Percentiles rank a stretch among this genome's conserved stretches.
Evolutionary conservation across 2,888 invertebrate genomes (phyloP).

Genomic region (Darwinula stevensoni): DNA sequence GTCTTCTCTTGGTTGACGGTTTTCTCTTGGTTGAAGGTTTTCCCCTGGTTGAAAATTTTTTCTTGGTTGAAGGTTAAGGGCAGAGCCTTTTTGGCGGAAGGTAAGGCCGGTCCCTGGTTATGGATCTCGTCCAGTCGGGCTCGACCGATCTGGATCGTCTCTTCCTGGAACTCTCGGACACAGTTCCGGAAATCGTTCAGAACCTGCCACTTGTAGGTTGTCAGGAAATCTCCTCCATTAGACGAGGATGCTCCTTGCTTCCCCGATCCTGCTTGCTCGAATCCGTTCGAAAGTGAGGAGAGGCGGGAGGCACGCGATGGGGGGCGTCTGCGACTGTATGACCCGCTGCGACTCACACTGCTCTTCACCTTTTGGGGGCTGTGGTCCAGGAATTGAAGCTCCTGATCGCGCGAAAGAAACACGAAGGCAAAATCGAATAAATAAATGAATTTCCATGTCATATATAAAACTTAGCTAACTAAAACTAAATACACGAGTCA

Average conservation of each 20-base stretch:
- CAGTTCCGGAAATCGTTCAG: not conserved
- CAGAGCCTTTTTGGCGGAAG: no score
- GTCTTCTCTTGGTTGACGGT: no score
- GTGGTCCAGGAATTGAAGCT: no score
- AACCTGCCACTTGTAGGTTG: not conserved
- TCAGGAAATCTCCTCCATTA: not conserved
- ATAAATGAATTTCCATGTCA: no score
- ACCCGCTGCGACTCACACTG: not conserved
- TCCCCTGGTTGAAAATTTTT: no score
- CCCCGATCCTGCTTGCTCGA: not conserved
- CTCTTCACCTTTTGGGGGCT: not conserved
- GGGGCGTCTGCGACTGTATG: not conserved
- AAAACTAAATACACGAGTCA: no score
- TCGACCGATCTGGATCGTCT: not conserved
- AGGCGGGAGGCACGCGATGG: not conserved
- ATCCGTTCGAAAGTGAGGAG: not conserved
- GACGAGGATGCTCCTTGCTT: not conserved
- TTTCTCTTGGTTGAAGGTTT: no score
- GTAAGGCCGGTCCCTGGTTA: no score
- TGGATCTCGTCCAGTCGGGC: not conserved
- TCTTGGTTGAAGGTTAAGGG: no score
- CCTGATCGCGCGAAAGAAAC: no score
- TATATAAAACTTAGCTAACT: no score
- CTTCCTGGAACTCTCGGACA: constrained; percentile 1
- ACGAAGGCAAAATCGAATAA: no score